A percentile compares a stretch with the other conserved stretches of the same genome.
Conservation (phyloP, 2,113 vertebrate species). For the Diphyllodes magnificus region DNA sequence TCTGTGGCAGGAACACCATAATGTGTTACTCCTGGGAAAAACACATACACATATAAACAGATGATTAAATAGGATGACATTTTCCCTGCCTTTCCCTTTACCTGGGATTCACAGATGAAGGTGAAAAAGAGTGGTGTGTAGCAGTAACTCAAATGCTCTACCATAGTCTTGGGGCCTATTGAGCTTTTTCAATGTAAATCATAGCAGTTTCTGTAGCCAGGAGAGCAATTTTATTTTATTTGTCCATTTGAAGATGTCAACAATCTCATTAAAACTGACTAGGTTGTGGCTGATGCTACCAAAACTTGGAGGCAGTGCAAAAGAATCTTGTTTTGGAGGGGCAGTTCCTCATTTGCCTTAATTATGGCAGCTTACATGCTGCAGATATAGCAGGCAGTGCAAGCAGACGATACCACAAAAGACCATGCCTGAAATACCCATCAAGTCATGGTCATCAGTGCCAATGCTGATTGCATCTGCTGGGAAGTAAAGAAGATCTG, state of each 20-base stretch:
- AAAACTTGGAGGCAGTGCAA: background rate
- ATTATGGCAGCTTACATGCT: background rate
- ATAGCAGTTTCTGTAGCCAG: background rate
- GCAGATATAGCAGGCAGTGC: background rate
- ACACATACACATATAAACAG: background rate
- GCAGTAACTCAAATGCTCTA: background rate
- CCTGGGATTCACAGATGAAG: background rate
- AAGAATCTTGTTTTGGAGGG: background rate
- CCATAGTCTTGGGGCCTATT: background rate
- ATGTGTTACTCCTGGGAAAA: background rate
- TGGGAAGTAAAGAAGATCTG: background rate
- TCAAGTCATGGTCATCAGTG: accelerated
- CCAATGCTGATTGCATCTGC: background rate
- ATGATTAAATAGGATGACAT: background rate
- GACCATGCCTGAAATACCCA: background rate
- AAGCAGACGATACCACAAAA: background rate
- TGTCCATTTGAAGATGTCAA: background rate
- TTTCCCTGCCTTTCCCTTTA: background rate
- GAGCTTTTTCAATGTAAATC: background rate
- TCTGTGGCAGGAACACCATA: background rate
- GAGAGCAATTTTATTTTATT: background rate
- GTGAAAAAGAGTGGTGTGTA: background rate
- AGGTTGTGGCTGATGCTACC: background rate
- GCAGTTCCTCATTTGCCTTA: background rate
- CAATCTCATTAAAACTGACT: background rate